Conservation (phyloP, 2,113 vertebrate species). For the Rhinichthys klamathensis region DNA sequence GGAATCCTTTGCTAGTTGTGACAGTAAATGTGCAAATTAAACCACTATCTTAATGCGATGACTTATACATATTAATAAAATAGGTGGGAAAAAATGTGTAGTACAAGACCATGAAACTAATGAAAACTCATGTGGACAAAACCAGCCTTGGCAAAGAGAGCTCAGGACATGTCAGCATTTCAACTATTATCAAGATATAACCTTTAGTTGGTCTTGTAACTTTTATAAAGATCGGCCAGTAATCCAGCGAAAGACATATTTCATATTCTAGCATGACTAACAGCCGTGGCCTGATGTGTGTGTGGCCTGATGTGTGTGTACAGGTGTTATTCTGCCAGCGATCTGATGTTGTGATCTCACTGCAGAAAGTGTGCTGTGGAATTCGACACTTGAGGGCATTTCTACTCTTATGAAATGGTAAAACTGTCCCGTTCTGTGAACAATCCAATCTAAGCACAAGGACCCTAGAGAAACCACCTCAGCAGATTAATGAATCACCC, state of each 20-base stretch:
- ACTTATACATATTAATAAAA: too few species aligned
- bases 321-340: neutral
- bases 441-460: neutral
- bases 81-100: too few species aligned
- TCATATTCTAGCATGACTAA: neutral
- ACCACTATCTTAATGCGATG: too few species aligned
- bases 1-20: too few species aligned
- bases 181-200: neutral
- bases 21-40: too few species aligned
- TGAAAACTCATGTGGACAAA: too few species aligned
- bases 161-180: neutral
- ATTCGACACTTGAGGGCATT: neutral
- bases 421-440: constrained; percentile 14
- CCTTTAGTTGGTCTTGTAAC: neutral
- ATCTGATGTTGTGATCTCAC: neutral
- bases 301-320: neutral
- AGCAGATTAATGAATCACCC: constrained; percentile 15
- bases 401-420: neutral
- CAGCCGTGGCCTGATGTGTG: neutral
- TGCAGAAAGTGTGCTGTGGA: neutral
- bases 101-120: too few species aligned
- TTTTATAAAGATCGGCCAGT: neutral
- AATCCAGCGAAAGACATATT: neutral
- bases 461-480: constrained; percentile 15
- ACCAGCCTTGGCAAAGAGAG: too few species aligned